These are phyloP conservation scores for Chymomyza fuscimana DNA, from an alignment of 2,888 invertebrate genomes.

Conservation along the genomic window DNA sequence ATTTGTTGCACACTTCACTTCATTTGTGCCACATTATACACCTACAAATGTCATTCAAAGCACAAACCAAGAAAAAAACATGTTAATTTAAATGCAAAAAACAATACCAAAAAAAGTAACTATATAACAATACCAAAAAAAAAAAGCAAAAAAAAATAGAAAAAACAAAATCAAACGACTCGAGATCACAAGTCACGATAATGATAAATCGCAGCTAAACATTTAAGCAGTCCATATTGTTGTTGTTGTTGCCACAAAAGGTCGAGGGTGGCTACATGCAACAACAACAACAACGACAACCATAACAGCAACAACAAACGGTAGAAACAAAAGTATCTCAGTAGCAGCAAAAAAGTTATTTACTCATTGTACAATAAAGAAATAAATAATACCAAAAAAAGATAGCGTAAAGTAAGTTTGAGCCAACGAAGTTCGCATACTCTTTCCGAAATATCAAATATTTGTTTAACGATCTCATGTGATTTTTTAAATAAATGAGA, in stretches of 20 bases:
- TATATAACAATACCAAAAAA: constrained; percentile 6
- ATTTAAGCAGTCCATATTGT: constrained; percentile 54
- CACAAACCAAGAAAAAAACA: constrained; percentile 69
- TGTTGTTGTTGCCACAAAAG: constrained; percentile 64
- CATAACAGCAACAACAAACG: constrained; percentile 32
- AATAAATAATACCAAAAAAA: constrained; percentile 62
- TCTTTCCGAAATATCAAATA: background rate
- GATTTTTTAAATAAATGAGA: too few relatives aligned
- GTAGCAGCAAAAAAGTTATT: constrained; percentile 68
- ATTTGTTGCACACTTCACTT: constrained; percentile 72
- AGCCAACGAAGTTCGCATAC: background rate
- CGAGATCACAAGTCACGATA: constrained; percentile 73
- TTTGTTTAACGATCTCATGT: too few relatives aligned
- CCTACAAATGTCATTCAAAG: constrained; percentile 72
- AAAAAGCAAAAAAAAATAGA: constrained; percentile 35
- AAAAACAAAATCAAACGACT: constrained; percentile 54
- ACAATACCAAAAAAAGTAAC: constrained; percentile 11
- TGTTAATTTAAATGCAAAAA: constrained; percentile 60
- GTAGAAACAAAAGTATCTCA: constrained; percentile 45
- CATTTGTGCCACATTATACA: constrained; percentile 74
- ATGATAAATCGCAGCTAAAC: constrained; percentile 73
- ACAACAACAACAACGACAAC: constrained; percentile 31
- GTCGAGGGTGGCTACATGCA: constrained; percentile 67
- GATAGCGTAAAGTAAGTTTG: background rate
- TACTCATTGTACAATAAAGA: constrained; percentile 72